These are phyloP conservation scores for Petrolisthes cinctipes DNA, from an alignment of 2,888 invertebrate genomes.

Conservation along the genomic window DNA sequence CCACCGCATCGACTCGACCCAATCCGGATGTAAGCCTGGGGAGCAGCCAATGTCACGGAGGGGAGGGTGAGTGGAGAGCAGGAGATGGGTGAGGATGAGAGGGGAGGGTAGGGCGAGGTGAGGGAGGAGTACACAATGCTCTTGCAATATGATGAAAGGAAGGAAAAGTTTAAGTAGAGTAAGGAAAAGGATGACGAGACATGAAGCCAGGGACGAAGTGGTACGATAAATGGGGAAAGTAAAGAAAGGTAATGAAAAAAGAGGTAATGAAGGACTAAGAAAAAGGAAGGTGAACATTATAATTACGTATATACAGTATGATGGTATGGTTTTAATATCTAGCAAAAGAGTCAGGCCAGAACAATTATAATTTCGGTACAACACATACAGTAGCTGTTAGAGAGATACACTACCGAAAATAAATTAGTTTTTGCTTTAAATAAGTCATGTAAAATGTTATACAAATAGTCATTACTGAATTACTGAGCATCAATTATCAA, in stretches of 20 bases:
- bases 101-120: background rate
- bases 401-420: too few relatives aligned
- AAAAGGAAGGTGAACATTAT: too few relatives aligned
- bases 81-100: background rate
- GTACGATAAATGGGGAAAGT: background rate
- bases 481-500: too few relatives aligned
- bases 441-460: too few relatives aligned
- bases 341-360: too few relatives aligned
- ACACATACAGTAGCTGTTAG: too few relatives aligned
- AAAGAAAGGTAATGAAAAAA: background rate
- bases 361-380: too few relatives aligned
- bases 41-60: slow-evolving; percentile 21
- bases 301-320: too few relatives aligned
- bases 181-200: background rate
- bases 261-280: background rate
- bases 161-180: background rate
- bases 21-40: slow-evolving; percentile 86
- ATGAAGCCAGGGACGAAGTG: background rate
- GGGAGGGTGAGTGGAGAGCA: slow-evolving; percentile 3
- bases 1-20: slow-evolving; percentile 95
- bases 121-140: background rate
- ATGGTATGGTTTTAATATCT: too few relatives aligned
- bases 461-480: too few relatives aligned
- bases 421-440: too few relatives aligned
- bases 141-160: background rate